A percentile compares a stretch with the other conserved stretches of the same genome.
These are phyloP conservation scores for Trachelus stipa DNA, from an alignment of 2,888 invertebrate species.

Conservation along the genomic window DNA sequence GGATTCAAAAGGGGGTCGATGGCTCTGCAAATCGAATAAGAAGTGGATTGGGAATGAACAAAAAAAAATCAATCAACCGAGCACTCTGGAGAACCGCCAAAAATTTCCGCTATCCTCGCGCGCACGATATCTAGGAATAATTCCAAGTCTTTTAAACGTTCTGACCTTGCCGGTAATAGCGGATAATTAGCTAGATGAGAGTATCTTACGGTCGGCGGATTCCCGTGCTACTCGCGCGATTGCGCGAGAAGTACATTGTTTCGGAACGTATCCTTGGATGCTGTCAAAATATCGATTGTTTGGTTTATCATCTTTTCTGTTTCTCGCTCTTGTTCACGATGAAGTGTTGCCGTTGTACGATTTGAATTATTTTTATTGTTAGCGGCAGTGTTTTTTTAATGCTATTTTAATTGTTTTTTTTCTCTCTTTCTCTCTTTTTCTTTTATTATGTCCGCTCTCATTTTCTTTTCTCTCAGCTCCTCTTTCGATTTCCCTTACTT, in stretches of 20 bases:
- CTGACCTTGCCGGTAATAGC: background rate
- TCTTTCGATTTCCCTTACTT: background rate
- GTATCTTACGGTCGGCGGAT: background rate
- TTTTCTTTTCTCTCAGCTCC: background rate
- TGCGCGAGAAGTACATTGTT: background rate
- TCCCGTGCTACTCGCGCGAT: background rate
- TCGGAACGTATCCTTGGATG: background rate
- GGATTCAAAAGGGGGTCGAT: background rate
- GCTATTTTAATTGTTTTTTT: background rate
- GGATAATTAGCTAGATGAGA: background rate
- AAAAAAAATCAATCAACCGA: background rate
- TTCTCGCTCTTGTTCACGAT: background rate
- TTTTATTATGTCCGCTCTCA: background rate
- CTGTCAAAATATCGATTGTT: background rate
- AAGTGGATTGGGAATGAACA: background rate
- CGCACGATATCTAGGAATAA: background rate
- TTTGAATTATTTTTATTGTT: background rate
- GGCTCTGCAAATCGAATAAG: background rate
- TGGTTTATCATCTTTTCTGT: background rate
- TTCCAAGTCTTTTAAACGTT: background rate
- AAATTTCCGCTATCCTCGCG: background rate
- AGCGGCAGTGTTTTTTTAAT: background rate
- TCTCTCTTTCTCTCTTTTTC: background rate
- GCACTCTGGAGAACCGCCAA: background rate
- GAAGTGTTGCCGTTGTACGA: too few species aligned